These are phyloP conservation scores for Semnopithecus entellus DNA, from an alignment of 2,113 vertebrate species.

Conservation along the genomic window DNA sequence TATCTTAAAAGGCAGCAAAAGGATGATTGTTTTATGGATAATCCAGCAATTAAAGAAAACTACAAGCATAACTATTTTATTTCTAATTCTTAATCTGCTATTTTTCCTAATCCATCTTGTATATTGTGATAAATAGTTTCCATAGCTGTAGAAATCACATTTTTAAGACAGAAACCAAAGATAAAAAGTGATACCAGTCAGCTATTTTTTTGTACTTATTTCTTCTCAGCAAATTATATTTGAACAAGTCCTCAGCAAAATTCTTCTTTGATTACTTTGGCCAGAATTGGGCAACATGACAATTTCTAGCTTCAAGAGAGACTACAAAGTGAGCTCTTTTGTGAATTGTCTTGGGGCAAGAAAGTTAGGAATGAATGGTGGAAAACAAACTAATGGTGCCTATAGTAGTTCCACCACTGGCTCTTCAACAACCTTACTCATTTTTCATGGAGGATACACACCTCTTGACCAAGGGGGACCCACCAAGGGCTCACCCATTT, in stretches of 20 bases:
- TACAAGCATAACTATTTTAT: background rate
- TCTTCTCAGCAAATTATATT: constrained; percentile 3
- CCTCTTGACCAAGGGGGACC: background rate
- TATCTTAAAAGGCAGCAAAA: background rate
- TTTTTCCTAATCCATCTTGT: background rate
- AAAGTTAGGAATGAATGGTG: background rate
- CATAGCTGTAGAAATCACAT: background rate
- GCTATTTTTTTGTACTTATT: background rate
- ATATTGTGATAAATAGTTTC: background rate
- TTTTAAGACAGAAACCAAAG: background rate
- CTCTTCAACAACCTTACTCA: background rate
- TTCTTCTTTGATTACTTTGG: background rate
- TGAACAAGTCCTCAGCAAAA: background rate
- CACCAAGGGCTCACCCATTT: background rate
- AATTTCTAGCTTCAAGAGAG: background rate
- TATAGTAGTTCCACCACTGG: background rate
- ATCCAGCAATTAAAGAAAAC: background rate
- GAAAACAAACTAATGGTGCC: background rate
- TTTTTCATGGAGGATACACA: background rate
- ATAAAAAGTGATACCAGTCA: background rate
- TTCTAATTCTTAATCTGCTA: background rate
- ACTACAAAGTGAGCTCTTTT: background rate
- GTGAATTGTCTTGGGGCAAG: background rate
- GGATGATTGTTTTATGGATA: background rate
- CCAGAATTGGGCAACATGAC: background rate